Conservation (phyloP, 2,888 invertebrate genomes). For the Cerastoderma edule region DNA sequence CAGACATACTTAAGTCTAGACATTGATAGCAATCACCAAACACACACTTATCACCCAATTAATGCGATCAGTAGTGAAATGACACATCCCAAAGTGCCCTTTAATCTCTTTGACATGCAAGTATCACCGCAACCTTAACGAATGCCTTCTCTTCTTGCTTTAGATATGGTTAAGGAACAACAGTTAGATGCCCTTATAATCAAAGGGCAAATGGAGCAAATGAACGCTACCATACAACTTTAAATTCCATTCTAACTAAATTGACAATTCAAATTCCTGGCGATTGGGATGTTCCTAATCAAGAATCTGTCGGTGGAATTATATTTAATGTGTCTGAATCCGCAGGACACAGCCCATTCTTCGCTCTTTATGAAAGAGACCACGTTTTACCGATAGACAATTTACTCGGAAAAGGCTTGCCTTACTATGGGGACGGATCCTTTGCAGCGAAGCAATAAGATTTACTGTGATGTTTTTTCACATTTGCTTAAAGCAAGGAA, state of each 20-base stretch:
- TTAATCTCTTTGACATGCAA: not conserved
- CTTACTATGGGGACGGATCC: constrained; percentile 50
- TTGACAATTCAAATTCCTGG: constrained; percentile 25
- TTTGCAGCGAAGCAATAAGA: constrained; percentile 52
- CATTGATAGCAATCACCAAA: constrained; percentile 41
- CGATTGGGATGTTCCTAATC: constrained; percentile 50
- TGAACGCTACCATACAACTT: constrained; percentile 38
- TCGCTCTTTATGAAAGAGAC: constrained; percentile 50
- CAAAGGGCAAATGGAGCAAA: constrained; percentile 27
- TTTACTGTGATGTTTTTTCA: constrained; percentile 35
- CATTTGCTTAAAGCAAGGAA: constrained; percentile 42
- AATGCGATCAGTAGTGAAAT: constrained; percentile 28
- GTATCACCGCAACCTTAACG: constrained; percentile 11
- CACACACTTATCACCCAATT: constrained; percentile 39
- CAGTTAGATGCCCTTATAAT: constrained; percentile 26
- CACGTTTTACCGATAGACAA: constrained; percentile 55
- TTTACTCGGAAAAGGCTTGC: constrained; percentile 41
- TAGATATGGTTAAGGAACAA: constrained; percentile 36
- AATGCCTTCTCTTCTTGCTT: not conserved
- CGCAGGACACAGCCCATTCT: constrained; percentile 45
- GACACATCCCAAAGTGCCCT: constrained; percentile 25
- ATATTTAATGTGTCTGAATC: constrained; percentile 46
- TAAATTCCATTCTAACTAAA: constrained; percentile 40
- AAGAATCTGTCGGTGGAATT: constrained; percentile 51
- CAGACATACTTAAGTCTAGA: constrained; percentile 24